These are phyloP conservation scores for Rattus rattus DNA, from an alignment of 2,113 vertebrate species.

Conservation along the genomic window DNA sequence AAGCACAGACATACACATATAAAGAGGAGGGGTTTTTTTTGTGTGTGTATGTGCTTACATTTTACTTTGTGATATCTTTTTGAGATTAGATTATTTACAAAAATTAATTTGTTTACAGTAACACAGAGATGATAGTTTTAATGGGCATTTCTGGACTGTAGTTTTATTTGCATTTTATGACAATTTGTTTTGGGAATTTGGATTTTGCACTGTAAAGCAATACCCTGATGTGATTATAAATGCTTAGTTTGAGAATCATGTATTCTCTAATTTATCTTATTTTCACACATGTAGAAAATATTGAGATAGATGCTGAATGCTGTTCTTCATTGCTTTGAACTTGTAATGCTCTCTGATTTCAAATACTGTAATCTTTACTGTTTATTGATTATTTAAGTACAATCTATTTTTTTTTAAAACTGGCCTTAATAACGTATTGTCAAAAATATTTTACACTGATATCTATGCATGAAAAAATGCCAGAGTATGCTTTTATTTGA, in stretches of 20 bases:
- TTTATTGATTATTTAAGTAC: not conserved
- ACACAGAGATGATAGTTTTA: not conserved
- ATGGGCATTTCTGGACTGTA: not conserved
- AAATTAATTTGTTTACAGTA: constrained; percentile 1
- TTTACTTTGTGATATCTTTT: not conserved
- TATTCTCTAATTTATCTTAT: fast-evolving
- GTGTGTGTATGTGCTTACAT: not conserved
- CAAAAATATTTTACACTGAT: not conserved
- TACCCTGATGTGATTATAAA: not conserved
- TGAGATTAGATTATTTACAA: not conserved
- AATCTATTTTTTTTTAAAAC: not conserved
- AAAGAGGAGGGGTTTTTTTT: not conserved
- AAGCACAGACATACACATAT: not conserved
- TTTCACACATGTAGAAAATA: not conserved
- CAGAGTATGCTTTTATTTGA: constrained; percentile 62
- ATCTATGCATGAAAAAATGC: not conserved
- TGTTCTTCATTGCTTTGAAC: not conserved
- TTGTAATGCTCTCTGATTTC: not conserved
- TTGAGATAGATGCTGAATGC: not conserved
- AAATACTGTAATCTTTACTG: not conserved
- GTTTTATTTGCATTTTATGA: not conserved
- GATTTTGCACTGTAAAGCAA: constrained; percentile 42
- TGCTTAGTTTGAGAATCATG: constrained; percentile 11
- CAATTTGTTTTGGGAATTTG: constrained; percentile 34
- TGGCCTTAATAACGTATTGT: not conserved